These are phyloP conservation scores for Scrobipalpa atriplicella DNA, from an alignment of 2,888 invertebrate species.

Conservation along the genomic window DNA sequence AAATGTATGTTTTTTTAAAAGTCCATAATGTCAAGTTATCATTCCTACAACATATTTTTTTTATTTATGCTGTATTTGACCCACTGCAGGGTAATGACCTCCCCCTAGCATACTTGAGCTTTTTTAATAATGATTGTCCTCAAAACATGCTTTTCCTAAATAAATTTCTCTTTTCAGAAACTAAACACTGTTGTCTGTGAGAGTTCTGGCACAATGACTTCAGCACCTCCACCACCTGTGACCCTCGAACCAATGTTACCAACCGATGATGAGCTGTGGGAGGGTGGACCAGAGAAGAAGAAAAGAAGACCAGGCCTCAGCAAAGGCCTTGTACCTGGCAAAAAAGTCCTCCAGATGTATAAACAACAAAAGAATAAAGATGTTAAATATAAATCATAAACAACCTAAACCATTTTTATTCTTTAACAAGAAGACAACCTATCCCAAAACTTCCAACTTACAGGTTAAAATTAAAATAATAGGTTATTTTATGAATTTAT, in stretches of 20 bases:
- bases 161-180: slow-evolving; percentile 55
- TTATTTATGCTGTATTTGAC: no score
- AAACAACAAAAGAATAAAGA: slow-evolving; percentile 84
- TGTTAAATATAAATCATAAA: slow-evolving; percentile 47
- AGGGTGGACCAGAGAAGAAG: slow-evolving; percentile 76
- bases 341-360: slow-evolving; percentile 92
- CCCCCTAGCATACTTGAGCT: no score
- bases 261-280: slow-evolving; percentile 74
- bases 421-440: no score
- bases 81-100: no score
- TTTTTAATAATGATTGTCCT: no score
- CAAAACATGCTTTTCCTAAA: no score
- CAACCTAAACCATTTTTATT: slow-evolving; percentile 8
- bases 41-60: no score
- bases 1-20: no score
- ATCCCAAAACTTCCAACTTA: no score
- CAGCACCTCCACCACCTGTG: slow-evolving; percentile 60
- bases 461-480: no score
- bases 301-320: slow-evolving; percentile 91
- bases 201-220: slow-evolving; percentile 64
- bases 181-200: slow-evolving; percentile 71
- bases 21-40: no score
- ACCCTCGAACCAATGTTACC: slow-evolving; percentile 49
- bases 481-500: no score
- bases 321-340: slow-evolving; percentile 90